A percentile compares a stretch with the other conserved stretches of the same genome.
These are phyloP conservation scores for Hydrozoanthus tunicans DNA, from an alignment of 64 coral and sea anemone genomes.

Conservation along the genomic window DNA sequence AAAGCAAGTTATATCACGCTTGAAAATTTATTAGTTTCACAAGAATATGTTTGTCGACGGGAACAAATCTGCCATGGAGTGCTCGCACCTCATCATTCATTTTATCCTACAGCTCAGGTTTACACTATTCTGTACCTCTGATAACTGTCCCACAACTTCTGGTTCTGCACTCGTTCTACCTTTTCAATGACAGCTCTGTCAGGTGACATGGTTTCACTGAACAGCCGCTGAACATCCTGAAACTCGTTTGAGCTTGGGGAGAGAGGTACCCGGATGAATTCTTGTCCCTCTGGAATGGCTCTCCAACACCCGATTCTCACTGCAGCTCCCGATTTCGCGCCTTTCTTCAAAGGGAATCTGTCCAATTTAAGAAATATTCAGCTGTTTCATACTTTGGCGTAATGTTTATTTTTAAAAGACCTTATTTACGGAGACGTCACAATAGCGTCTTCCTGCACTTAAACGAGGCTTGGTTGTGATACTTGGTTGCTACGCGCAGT, in stretches of 20 bases:
- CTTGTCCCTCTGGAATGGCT: slow-evolving; percentile 16
- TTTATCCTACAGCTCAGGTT: too few species aligned
- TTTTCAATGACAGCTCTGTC: slow-evolving; percentile 16
- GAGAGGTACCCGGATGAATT: slow-evolving; percentile 47
- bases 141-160: slow-evolving; percentile 72
- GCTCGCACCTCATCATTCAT: too few species aligned
- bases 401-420: too few species aligned
- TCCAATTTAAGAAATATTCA: neutral
- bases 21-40: too few species aligned
- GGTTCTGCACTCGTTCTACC: slow-evolving; percentile 82
- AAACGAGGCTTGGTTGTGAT: too few species aligned
- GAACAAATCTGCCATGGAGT: too few species aligned
- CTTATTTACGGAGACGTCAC: too few species aligned
- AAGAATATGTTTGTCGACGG: too few species aligned
- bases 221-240: slow-evolving; percentile 53
- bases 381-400: too few species aligned
- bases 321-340: neutral
- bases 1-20: too few species aligned
- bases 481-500: too few species aligned
- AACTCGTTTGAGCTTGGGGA: slow-evolving; percentile 43
- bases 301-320: slow-evolving; percentile 47
- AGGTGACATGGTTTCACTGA: slow-evolving; percentile 44
- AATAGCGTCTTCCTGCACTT: too few species aligned
- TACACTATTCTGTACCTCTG: slow-evolving; percentile 21
- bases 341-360: neutral